Conservation (phyloP, 2,797 vertebrate genomes). For the Masticophis lateralis region DNA sequence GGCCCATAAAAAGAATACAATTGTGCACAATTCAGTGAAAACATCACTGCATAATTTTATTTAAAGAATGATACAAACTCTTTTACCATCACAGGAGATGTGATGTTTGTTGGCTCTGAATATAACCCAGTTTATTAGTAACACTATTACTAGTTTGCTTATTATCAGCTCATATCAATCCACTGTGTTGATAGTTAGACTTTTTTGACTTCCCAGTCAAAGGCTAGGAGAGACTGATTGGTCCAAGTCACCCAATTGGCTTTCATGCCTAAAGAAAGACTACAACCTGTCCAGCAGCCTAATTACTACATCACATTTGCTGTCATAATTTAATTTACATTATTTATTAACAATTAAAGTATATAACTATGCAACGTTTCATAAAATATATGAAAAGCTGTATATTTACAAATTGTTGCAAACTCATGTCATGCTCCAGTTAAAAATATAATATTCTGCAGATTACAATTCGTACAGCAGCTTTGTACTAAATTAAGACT, state of each 20-base stretch:
- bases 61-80: neutral
- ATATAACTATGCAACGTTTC: too few relatives aligned
- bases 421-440: neutral
- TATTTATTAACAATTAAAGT: neutral
- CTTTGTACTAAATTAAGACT: neutral
- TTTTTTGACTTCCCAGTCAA: neutral
- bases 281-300: neutral
- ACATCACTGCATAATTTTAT: neutral
- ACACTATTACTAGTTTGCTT: neutral
- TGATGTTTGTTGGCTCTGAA: neutral
- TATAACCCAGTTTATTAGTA: neutral
- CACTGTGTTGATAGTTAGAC: neutral
- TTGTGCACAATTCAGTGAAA: neutral
- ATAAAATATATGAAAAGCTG: neutral
- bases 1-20: neutral
- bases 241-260: neutral
- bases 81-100: neutral
- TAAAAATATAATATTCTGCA: neutral
- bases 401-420: neutral
- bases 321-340: neutral
- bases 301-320: neutral
- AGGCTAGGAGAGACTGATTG: neutral
- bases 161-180: neutral
- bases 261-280: neutral
- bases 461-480: neutral